phyloP scores from a whole-genome alignment of 2,888 invertebrate species.

The Urechis unicinctus region DNA sequence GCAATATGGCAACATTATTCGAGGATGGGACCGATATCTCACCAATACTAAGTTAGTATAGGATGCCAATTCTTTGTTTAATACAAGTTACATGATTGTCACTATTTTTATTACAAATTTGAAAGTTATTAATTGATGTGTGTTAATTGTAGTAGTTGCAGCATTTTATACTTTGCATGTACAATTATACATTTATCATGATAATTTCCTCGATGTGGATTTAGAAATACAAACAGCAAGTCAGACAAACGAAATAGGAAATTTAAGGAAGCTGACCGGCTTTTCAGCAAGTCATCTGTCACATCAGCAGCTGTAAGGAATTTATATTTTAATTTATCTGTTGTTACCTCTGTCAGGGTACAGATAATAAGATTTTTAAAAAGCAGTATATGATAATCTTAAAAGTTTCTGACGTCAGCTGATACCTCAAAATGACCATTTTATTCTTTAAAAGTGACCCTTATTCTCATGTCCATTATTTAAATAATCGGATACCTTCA shows the following conservation, averaged over 20 bases:
- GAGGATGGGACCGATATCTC: conserved; percentile 95
- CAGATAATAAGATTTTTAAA: not conserved
- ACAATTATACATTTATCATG: conserved; percentile 4
- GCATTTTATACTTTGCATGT: not conserved
- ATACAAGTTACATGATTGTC: not conserved
- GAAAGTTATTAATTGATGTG: not conserved
- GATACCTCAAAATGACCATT: too few relatives aligned
- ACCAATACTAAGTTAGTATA: conserved; percentile 51
- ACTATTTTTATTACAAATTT: not conserved
- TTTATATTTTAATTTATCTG: not conserved
- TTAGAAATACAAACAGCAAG: conserved; percentile 86
- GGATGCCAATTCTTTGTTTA: not conserved
- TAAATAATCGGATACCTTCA: too few relatives aligned
- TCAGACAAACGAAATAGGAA: conserved; percentile 93
- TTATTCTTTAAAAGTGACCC: too few relatives aligned
- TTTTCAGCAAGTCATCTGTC: conserved; percentile 96
- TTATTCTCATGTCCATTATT: too few relatives aligned
- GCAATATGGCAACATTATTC: conserved; percentile 94
- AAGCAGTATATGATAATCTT: too few relatives aligned
- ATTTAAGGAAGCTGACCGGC: conserved; percentile 92
- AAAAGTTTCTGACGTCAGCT: too few relatives aligned
- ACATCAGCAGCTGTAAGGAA: conserved; percentile 57
- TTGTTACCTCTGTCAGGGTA: not conserved
- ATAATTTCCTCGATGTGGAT: not conserved
- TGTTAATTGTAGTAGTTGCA: not conserved